Evolutionary conservation across 2,888 invertebrate genomes (phyloP).

Genomic region (Pachliopta kotzebuea): DNA sequence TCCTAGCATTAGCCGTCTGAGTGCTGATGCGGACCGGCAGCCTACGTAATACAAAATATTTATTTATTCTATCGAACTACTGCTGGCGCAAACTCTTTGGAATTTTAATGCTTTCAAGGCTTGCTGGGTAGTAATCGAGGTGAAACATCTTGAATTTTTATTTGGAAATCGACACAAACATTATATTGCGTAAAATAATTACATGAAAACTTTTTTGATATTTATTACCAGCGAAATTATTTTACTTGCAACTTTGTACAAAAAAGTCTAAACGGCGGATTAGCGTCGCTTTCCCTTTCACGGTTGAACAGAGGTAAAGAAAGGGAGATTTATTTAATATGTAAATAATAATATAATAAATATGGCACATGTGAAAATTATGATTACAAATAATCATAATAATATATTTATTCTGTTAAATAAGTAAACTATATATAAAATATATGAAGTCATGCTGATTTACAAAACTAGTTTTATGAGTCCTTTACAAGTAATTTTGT

Average conservation of each 20-base stretch:
- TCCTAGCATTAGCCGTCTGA: slow-evolving; percentile 17
- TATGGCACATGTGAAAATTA: no score
- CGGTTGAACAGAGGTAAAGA: no score
- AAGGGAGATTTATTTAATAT: no score
- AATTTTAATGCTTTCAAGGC: slow-evolving; percentile 53
- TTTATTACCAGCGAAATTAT: neutral
- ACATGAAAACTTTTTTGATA: neutral
- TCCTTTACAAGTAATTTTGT: no score
- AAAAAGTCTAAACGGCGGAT: no score
- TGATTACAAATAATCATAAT: no score
- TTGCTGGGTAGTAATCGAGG: slow-evolving; percentile 36
- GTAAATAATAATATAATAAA: no score
- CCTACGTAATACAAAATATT: slow-evolving; percentile 48
- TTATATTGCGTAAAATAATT: neutral
- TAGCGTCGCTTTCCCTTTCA: no score
- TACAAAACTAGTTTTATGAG: no score
- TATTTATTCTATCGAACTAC: slow-evolving; percentile 52
- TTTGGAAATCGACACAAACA: slow-evolving; percentile 44
- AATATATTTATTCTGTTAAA: no score
- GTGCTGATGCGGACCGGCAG: slow-evolving; percentile 29
- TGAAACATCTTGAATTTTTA: slow-evolving; percentile 45
- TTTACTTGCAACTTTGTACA: neutral
- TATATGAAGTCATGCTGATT: no score
- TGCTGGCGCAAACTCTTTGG: slow-evolving; percentile 48
- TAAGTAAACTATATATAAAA: no score